These are phyloP conservation scores for Pteromalus puparum DNA, from an alignment of 1,140 invertebrate genomes.

Conservation along the genomic window DNA sequence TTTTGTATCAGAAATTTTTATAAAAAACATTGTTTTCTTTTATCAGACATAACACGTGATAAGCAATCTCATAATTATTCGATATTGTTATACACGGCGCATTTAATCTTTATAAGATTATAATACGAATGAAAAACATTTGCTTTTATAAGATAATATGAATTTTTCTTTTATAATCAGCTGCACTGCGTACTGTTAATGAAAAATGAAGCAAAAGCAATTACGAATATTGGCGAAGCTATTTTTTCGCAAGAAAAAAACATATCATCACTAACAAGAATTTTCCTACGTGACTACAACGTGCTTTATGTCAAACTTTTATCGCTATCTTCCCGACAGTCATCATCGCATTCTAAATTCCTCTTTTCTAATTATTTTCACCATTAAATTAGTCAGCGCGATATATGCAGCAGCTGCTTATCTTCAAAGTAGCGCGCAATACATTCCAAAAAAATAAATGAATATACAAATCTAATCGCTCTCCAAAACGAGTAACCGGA, in stretches of 20 bases:
- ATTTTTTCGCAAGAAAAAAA: background rate
- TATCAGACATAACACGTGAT: no score
- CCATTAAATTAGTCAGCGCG: background rate
- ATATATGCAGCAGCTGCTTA: background rate
- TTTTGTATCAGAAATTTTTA: no score
- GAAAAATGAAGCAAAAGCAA: background rate
- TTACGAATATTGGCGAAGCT: background rate
- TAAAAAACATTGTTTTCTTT: no score
- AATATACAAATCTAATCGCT: background rate
- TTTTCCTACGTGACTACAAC: background rate
- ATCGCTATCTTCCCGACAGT: background rate
- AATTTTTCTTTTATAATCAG: no score
- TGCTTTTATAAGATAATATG: no score
- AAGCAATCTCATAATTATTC: no score
- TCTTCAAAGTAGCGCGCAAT: background rate
- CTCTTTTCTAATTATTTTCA: background rate
- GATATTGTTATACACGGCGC: no score
- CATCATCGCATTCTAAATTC: background rate
- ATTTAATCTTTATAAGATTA: no score
- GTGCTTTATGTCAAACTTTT: background rate
- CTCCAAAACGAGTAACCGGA: background rate
- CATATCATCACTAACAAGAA: background rate
- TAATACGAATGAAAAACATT: no score
- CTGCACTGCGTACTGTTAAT: no score
- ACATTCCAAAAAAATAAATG: background rate